phyloP scores from a whole-genome alignment of 2,113 vertebrate genomes.

The Colinus virginianus region DNA sequence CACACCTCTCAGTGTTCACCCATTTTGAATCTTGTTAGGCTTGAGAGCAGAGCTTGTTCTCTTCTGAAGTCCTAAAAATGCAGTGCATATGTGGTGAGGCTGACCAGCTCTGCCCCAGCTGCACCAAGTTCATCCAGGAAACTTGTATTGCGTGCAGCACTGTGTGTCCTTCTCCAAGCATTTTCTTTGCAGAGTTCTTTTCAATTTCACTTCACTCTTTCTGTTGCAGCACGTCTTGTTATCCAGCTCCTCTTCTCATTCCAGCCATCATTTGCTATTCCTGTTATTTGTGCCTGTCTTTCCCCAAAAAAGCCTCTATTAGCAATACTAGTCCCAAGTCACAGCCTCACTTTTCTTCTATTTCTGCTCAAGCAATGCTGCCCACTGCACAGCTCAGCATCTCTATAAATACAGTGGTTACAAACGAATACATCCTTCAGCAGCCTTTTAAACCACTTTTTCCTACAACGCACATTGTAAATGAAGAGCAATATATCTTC shows the following conservation, averaged over 20 bases:
- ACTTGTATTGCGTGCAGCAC: not conserved
- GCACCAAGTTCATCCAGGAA: not conserved
- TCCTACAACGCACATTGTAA: constrained; percentile 46
- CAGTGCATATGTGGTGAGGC: not conserved
- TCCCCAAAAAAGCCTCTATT: constrained; percentile 8
- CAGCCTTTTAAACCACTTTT: constrained; percentile 47
- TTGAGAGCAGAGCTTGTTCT: not conserved
- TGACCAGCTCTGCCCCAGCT: not conserved
- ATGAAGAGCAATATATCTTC: constrained; percentile 50
- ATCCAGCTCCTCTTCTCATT: not conserved
- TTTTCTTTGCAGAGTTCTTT: constrained; percentile 9
- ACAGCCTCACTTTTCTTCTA: not conserved
- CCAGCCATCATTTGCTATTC: not conserved
- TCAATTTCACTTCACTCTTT: not conserved
- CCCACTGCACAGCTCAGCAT: constrained; percentile 42
- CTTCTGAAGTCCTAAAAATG: not conserved
- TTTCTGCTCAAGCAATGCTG: constrained; percentile 23
- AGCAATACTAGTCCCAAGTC: not conserved
- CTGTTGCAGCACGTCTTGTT: not conserved
- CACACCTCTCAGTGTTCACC: not conserved
- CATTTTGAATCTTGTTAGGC: not conserved
- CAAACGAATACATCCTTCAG: constrained; percentile 52
- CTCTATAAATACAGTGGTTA: constrained; percentile 17
- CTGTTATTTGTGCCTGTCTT: not conserved
- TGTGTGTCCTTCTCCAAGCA: not conserved